Base-by-base conservation (phyloP, 2,113 vertebrate species). In the Glaucidium brasilianum region DNA sequence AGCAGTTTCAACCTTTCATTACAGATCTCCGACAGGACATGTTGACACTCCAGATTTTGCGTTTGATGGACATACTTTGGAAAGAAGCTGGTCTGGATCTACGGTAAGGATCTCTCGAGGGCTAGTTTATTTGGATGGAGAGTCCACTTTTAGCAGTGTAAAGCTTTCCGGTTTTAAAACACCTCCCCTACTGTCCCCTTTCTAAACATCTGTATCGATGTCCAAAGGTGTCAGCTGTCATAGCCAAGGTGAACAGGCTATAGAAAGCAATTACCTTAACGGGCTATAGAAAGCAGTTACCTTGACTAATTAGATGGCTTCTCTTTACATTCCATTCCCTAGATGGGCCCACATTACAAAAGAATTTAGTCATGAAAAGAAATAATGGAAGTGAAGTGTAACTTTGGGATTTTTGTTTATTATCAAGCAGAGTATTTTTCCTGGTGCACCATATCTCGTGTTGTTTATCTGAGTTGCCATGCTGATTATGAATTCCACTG, bases 21-120 rank as follows among this genome's bases (percentile, higher is more conserved):
- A 23, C 73, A 99, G 99, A 99, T 97, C 97, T 99, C 53, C 98
- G 99, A 8, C 99, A 99, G 96, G 99, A 99, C 97, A 99, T 99
- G 99, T 67, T 99, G 83, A 99, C 99, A 0, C 99, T 99, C 35
- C 99, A 99, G 91, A 99, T 99, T 49, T 90, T 99, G 87, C 98
- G 98, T 60, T 84, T 99, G 90, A 99, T 99, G 99, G 99, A 99
- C 97, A 96, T 99, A 56, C 98, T 99, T 34, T 99, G 99, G 99
- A 99, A 99, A 88, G 99, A 99, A 96, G 99, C 99, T 32, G 99
- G 98, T 91, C 97, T 99, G 74, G 99, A 99, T 96, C 99, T 99
- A 85, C 98, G 99, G 99, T 99, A 91, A 98, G 97, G 90, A 58
- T 75, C 94, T 93, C 64, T 77, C 9, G 1, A 83, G 47, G 20